Base-by-base conservation (phyloP, 2,888 invertebrate genomes). In the Axea sp. region DNA sequence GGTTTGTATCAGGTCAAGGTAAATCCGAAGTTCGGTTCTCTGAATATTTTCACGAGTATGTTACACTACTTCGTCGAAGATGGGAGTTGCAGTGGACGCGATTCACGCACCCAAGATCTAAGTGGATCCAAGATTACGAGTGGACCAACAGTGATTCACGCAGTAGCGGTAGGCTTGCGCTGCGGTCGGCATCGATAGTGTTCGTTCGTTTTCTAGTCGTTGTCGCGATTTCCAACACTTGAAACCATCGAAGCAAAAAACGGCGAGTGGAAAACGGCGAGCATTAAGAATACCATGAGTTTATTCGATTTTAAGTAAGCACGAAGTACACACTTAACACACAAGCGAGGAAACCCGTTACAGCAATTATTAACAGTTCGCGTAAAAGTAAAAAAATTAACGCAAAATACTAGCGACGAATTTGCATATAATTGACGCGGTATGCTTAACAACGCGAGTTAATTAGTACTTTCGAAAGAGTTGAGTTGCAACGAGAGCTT, bases 81-180 rank as follows among this genome's bases (percentile, higher is more conserved):
- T 26, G 26, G 15, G 33, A 22, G 28, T 12, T 12, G 19, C 49
- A 31, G 15, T 15, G 51, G 33, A 30, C 30, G 43, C 26, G 37
- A 49, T 39, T 24, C 24, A 45, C 43, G 68, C 62, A 30, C 49
- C 17, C 49, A 11, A 41, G 22, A 64, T 57, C 64, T 47, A 55
- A 67, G 64, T 39, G 60, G 59, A 51, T 62, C 73, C 65, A 55
- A 51, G 59, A 69, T 51, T 55, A 28, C 43, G 69, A 31, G 49
- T 43, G 55, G 60, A 59, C 51, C 68, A 43, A 37, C n/a, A n/a
- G 51, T 41, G 59, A 57, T 65, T 60, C 65, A 60, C 64, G 76
- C 81, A 84, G 85, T 84, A 82, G 84, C 80, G 80, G 79, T 81
- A 82, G 78, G 79, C 80, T 81, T 82, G 84, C 80, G 83, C 78